These are phyloP conservation scores for Ceyx melanurus DNA, from an alignment of 2,113 vertebrate species.

Conservation along the genomic window DNA sequence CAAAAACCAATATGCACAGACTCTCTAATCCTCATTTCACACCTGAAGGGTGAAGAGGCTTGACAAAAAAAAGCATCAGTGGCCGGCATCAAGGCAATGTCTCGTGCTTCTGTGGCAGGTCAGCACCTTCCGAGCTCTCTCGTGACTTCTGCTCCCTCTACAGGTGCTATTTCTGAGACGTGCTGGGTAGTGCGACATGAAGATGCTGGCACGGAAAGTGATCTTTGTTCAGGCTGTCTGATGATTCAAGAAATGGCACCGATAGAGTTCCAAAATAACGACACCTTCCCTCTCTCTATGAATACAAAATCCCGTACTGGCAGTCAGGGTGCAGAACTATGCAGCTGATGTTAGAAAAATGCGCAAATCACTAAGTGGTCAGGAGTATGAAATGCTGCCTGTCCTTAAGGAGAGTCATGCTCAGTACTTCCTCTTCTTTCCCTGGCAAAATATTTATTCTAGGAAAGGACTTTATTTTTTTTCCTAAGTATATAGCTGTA, in stretches of 20 bases:
- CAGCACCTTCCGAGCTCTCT: not conserved
- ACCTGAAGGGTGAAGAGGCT: constrained; percentile 72
- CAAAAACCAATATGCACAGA: constrained; percentile 70
- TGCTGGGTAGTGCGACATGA: not conserved
- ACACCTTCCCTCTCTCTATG: not conserved
- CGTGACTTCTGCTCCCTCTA: constrained; percentile 29
- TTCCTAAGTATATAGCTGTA: not conserved
- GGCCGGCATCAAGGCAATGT: constrained; percentile 15
- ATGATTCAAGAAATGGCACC: not conserved
- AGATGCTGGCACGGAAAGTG: not conserved
- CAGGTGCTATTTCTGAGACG: constrained; percentile 8
- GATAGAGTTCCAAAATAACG: not conserved
- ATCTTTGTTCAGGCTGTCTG: not conserved
- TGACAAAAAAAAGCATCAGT: constrained; percentile 54
- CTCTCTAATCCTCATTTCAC: constrained; percentile 77
- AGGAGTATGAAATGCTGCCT: not conserved
- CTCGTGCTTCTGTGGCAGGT: not conserved
- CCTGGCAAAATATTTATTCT: not conserved
- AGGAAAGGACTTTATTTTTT: not conserved
- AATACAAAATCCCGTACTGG: not conserved
- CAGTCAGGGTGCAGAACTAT: not conserved
- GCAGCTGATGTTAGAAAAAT: not conserved
- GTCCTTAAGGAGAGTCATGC: not conserved
- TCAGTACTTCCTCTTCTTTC: not conserved
- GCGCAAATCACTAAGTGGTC: not conserved